Evolutionary conservation across 1,140 invertebrate species (phyloP).

Genomic region (Saccostrea glomerata): DNA sequence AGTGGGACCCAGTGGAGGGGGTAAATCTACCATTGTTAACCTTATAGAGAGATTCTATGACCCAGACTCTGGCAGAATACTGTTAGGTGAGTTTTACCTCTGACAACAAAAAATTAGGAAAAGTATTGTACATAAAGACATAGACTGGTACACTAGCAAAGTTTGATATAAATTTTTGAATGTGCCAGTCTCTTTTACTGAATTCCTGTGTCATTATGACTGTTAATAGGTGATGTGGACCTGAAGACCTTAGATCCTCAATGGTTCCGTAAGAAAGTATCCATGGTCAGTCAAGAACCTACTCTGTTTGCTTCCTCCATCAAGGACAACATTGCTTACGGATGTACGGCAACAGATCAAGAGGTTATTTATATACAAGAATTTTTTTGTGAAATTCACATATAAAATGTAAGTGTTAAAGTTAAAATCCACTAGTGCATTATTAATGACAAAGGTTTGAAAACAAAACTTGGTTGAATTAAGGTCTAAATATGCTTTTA

Average conservation of each 20-base stretch:
- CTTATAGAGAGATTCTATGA: constrained; percentile 79
- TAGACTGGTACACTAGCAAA: too few species aligned
- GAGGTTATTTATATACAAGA: constrained; percentile 75
- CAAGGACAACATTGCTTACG: constrained; percentile 93
- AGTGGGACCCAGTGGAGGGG: constrained; percentile 80
- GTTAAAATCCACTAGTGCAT: too few species aligned
- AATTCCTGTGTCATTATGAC: background rate
- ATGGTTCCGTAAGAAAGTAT: constrained; percentile 83
- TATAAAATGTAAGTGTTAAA: too few species aligned
- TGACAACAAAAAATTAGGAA: too few species aligned
- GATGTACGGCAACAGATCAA: constrained; percentile 86
- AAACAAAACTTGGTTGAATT: too few species aligned
- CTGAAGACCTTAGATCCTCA: constrained; percentile 75
- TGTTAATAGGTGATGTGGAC: constrained; percentile 57
- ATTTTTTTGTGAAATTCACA: background rate
- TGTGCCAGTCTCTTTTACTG: too few species aligned
- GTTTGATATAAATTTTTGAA: too few species aligned
- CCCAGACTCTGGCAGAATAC: constrained; percentile 70
- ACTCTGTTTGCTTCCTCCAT: constrained; percentile 92
- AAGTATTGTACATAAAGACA: too few species aligned
- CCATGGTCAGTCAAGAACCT: constrained; percentile 91
- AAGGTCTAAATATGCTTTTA: too few species aligned
- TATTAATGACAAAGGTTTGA: too few species aligned
- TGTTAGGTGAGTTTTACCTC: constrained; percentile 76
- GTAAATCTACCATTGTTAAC: constrained; percentile 78